Evolutionary conservation across 2,888 invertebrate genomes (phyloP).

Genomic region (Drosophila helvetica): DNA sequence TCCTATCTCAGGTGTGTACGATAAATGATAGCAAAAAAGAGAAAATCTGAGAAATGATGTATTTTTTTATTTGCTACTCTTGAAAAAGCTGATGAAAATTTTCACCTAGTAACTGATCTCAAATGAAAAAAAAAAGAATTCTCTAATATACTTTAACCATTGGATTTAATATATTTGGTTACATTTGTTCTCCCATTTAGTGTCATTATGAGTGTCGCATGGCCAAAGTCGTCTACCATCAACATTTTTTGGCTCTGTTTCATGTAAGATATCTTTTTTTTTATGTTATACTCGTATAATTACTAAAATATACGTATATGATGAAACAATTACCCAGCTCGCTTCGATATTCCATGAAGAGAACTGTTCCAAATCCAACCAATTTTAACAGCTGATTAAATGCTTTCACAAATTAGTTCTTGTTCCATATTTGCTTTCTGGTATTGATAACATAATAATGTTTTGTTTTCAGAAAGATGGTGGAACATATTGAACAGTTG

Average conservation of each 20-base stretch:
- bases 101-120: slow-evolving; percentile 11
- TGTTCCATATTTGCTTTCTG: not conserved
- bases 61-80: slow-evolving; percentile 1
- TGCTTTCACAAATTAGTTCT: not conserved
- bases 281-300: not conserved
- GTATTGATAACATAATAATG: not conserved
- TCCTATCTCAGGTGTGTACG: not conserved
- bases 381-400: slow-evolving; percentile 43
- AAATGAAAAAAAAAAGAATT: not conserved
- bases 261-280: not conserved
- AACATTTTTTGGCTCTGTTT: not conserved
- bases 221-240: not conserved
- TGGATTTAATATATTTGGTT: not conserved
- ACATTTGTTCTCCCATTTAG: not conserved
- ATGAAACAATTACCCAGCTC: slow-evolving; percentile 76
- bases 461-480: not conserved
- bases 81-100: slow-evolving; percentile 5
- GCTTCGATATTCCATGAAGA: slow-evolving; percentile 76
- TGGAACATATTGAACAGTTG: not conserved
- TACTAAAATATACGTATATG: slow-evolving; percentile 6
- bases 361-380: slow-evolving; percentile 41
- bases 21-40: not conserved
- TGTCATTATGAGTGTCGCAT: not conserved
- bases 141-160: not conserved
- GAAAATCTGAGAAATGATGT: not conserved